Conservation (phyloP, 2,888 invertebrate genomes). For the Aethes cnicana region DNA sequence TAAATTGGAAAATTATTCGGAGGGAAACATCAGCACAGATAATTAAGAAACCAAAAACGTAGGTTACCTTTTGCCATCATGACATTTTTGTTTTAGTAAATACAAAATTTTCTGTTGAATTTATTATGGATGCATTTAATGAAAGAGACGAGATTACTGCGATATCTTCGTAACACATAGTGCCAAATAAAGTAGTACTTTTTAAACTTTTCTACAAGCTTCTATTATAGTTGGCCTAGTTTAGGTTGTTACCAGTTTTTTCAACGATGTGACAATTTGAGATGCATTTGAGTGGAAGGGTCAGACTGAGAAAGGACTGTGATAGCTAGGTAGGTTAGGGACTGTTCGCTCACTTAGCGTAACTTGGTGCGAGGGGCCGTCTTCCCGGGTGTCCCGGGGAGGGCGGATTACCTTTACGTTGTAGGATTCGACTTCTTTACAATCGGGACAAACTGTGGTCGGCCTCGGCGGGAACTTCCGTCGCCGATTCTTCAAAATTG, state of each 20-base stretch:
- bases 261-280: slow-evolving; percentile 71
- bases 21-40: slow-evolving; percentile 46
- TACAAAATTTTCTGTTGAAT: slow-evolving; percentile 55
- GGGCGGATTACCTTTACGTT: slow-evolving; percentile 42
- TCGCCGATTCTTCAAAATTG: slow-evolving; percentile 53
- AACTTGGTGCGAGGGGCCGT: slow-evolving; percentile 49
- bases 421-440: slow-evolving; percentile 41
- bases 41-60: slow-evolving; percentile 74
- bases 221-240: slow-evolving; percentile 70
- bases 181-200: slow-evolving; percentile 77
- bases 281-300: slow-evolving; percentile 78
- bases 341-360: slow-evolving; percentile 77
- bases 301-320: slow-evolving; percentile 83
- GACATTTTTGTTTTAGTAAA: slow-evolving; percentile 63
- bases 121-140: slow-evolving; percentile 49
- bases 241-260: slow-evolving; percentile 79
- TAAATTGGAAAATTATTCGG: slow-evolving; percentile 46
- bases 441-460: slow-evolving; percentile 48
- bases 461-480: slow-evolving; percentile 39
- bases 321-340: slow-evolving; percentile 80
- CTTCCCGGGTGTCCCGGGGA: neutral
- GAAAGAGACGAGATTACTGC: slow-evolving; percentile 52
- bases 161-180: slow-evolving; percentile 64
- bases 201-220: slow-evolving; percentile 68
- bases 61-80: slow-evolving; percentile 80